Evolutionary conservation across 2,888 invertebrate species (phyloP).

Genomic region (Nomada ferruginata): DNA sequence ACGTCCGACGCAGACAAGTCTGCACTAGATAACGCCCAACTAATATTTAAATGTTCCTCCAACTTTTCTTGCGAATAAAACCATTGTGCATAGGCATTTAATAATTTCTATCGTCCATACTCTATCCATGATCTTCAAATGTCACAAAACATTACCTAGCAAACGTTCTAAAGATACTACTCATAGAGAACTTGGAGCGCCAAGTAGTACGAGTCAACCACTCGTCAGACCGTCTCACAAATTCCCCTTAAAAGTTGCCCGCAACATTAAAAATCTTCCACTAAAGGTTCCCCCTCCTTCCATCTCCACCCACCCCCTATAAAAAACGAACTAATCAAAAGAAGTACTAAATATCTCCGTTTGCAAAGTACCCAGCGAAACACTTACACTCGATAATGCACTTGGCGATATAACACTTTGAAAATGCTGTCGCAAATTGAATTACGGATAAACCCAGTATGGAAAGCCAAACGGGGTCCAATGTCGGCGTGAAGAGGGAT

Average conservation of each 20-base stretch:
- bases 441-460: background rate
- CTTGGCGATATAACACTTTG: background rate
- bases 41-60: no score
- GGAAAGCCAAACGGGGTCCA: background rate
- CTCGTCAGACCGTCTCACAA: background rate
- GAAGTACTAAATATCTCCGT: no score
- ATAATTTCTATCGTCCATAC: no score
- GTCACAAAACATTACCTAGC: background rate
- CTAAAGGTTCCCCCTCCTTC: no score
- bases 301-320: no score
- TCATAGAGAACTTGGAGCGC: background rate
- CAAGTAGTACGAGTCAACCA: constrained; percentile 29
- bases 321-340: no score
- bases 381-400: background rate
- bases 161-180: background rate
- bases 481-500: constrained; percentile 16
- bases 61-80: no score
- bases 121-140: no score
- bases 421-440: background rate
- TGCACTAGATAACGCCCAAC: background rate
- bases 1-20: background rate
- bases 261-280: no score
- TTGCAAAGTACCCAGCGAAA: background rate
- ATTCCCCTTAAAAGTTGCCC: background rate
- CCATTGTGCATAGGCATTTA: no score